Evolutionary conservation across 2,113 vertebrate species (phyloP).

Genomic region (Fulmarus glacialis): DNA sequence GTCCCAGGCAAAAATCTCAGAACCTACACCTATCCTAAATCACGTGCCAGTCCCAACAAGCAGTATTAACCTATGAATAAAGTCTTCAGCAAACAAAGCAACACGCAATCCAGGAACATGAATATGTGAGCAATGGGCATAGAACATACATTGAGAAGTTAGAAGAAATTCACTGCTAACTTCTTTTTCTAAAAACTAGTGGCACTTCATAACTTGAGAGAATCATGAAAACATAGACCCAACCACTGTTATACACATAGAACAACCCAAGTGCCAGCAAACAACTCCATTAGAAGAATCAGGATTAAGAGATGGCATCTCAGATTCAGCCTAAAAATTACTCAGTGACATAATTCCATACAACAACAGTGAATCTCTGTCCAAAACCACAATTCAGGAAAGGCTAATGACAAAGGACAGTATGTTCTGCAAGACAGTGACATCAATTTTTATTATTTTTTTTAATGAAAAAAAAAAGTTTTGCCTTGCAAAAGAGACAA

Average conservation of each 20-base stretch:
- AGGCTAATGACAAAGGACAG: not conserved
- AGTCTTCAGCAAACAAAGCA: not conserved
- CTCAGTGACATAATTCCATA: not conserved
- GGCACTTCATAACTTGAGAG: not conserved
- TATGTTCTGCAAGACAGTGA: not conserved
- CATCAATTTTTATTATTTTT: not conserved
- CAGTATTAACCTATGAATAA: not conserved
- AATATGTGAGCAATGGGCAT: fast-evolving
- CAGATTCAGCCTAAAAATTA: not conserved
- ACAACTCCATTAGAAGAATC: not conserved
- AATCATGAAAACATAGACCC: not conserved
- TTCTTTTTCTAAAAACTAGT: not conserved
- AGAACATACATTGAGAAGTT: not conserved
- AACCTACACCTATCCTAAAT: not conserved
- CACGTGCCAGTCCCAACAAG: not conserved
- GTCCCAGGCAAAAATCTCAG: not conserved
- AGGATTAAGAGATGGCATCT: not conserved
- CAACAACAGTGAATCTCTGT: not conserved
- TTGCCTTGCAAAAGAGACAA: not conserved
- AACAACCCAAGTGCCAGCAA: not conserved
- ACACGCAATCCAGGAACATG: not conserved
- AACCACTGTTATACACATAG: not conserved
- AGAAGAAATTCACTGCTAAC: not conserved
- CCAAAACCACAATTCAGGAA: not conserved
- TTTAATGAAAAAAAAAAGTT: not conserved